Evolutionary conservation across 1,140 invertebrate species (phyloP).

Genomic region (Drosophila orena): DNA sequence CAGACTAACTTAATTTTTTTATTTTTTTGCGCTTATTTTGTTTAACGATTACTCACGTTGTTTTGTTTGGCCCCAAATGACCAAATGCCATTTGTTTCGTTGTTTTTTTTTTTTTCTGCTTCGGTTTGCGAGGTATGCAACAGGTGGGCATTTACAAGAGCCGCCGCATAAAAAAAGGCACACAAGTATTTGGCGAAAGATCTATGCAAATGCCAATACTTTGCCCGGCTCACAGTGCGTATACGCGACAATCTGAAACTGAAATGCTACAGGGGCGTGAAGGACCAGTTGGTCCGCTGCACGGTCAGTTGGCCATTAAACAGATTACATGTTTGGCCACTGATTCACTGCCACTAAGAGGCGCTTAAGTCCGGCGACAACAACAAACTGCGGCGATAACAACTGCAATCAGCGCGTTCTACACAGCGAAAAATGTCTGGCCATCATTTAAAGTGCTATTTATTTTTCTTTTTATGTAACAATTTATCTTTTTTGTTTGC

Average conservation of each 20-base stretch:
- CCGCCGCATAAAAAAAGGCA: slow-evolving; percentile 3
- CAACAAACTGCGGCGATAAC: slow-evolving; percentile 58
- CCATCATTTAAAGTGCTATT: not conserved
- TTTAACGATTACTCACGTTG: slow-evolving; percentile 43
- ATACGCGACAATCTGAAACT: slow-evolving; percentile 32
- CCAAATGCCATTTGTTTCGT: slow-evolving; percentile 22
- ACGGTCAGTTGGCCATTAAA: slow-evolving; percentile 64
- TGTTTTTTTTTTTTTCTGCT: slow-evolving; percentile 2
- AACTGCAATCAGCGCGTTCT: slow-evolving; percentile 35
- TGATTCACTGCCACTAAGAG: slow-evolving; percentile 69
- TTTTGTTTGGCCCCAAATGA: slow-evolving; percentile 37
- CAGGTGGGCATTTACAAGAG: slow-evolving; percentile 51
- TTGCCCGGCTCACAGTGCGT: slow-evolving; percentile 23
- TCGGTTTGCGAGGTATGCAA: slow-evolving; percentile 33
- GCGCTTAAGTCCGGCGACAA: slow-evolving; percentile 66
- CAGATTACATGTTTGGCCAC: slow-evolving; percentile 69
- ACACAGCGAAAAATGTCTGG: slow-evolving; percentile 8
- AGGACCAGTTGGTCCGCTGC: slow-evolving; percentile 11
- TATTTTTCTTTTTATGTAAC: too few species aligned
- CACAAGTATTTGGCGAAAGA: slow-evolving; percentile 36
- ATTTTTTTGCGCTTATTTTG: slow-evolving; percentile 22
- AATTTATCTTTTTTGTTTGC: too few species aligned
- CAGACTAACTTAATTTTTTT: slow-evolving; percentile 12
- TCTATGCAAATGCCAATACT: slow-evolving; percentile 41
- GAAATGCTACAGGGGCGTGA: slow-evolving; percentile 4